These are phyloP conservation scores for Phoebastria nigripes DNA, from an alignment of 2,797 vertebrate species.

Conservation along the genomic window DNA sequence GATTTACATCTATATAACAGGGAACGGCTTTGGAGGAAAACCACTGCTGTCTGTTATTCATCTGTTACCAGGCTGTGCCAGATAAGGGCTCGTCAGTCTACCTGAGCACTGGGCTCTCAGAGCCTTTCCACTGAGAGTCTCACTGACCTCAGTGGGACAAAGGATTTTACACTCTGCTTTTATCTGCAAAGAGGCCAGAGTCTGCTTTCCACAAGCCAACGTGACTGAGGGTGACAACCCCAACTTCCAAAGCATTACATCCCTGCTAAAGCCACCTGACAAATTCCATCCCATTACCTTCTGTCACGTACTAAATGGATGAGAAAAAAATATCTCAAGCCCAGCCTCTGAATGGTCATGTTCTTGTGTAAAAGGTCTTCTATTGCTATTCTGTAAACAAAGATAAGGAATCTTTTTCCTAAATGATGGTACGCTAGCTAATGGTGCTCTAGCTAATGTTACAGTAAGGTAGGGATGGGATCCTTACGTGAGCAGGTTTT, in stretches of 20 bases:
- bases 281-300: not conserved
- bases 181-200: not conserved
- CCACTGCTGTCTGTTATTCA: not conserved
- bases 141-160: not conserved
- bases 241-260: not conserved
- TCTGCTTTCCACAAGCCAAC: not conserved
- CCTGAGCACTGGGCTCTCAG: not conserved
- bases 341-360: not conserved
- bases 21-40: not conserved
- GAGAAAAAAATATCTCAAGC: not conserved
- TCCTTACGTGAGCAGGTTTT: not conserved
- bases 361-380: not conserved
- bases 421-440: not conserved
- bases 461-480: not conserved
- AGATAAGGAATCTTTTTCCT: constrained; percentile 25
- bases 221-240: not conserved
- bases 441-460: not conserved
- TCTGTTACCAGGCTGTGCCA: not conserved
- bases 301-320: not conserved
- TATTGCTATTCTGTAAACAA: not conserved
- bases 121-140: not conserved
- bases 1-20: not conserved
- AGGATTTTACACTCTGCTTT: not conserved
- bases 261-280: not conserved
- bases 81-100: not conserved